Evolutionary conservation across 1,140 invertebrate species (phyloP).

Genomic region (Sitophilus oryzae): DNA sequence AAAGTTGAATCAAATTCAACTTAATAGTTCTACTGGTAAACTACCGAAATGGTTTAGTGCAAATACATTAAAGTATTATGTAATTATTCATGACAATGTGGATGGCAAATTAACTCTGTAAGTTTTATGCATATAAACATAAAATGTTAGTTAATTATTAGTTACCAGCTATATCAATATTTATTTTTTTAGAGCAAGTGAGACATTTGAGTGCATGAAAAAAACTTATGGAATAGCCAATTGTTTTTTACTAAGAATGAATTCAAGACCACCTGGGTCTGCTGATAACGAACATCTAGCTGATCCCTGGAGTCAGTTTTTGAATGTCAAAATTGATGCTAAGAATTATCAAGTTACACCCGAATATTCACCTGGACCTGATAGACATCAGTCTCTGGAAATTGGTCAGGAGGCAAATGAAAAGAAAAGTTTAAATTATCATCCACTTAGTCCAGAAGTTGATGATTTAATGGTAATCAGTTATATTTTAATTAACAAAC

Average conservation of each 20-base stretch:
- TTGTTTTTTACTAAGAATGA: constrained; percentile 84
- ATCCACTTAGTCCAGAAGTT: constrained; percentile 57
- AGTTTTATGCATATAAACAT: constrained; percentile 7
- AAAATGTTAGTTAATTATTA: constrained; percentile 8
- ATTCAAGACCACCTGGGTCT: constrained; percentile 62
- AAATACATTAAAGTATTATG: constrained; percentile 80
- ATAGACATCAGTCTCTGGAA: constrained; percentile 40
- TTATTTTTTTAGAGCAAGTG: constrained; percentile 62
- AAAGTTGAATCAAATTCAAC: constrained; percentile 73
- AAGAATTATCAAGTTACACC: constrained; percentile 24
- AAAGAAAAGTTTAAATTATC: constrained; percentile 44
- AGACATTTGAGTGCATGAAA: constrained; percentile 77
- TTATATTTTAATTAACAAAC: background rate
- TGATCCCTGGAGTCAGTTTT: constrained; percentile 79
- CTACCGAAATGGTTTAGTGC: constrained; percentile 87
- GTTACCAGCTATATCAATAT: background rate
- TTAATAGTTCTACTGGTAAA: constrained; percentile 61
- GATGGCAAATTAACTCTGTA: constrained; percentile 20
- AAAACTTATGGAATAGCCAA: constrained; percentile 75
- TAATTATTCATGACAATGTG: constrained; percentile 55
- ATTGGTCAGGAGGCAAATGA: constrained; percentile 46
- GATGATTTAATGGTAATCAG: constrained; percentile 40
- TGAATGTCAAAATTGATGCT: constrained; percentile 31
- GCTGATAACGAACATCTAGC: constrained; percentile 56
- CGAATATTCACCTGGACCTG: constrained; percentile 30